These are phyloP conservation scores for Belgica antarctica DNA, from an alignment of 2,888 invertebrate species.

Conservation along the genomic window DNA sequence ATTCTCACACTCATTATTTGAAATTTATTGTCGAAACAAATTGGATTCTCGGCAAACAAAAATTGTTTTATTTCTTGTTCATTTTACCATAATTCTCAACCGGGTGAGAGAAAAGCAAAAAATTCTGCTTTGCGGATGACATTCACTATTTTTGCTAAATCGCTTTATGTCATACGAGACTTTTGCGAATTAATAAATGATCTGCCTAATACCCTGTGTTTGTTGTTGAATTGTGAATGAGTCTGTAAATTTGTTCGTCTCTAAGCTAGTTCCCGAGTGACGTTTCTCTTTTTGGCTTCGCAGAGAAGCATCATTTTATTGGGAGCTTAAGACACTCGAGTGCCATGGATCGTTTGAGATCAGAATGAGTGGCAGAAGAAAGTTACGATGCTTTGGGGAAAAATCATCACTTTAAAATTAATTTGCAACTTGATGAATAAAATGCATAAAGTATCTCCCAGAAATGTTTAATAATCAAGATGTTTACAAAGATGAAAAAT, in stretches of 20 bases:
- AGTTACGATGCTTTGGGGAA: neutral
- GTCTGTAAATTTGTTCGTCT: slow-evolving; percentile 9
- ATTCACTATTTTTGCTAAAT: neutral
- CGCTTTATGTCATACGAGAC: neutral
- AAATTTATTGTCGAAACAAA: neutral
- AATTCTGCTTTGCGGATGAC: neutral
- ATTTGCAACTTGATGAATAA: too few relatives aligned
- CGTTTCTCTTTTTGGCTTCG: neutral
- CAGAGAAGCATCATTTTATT: neutral
- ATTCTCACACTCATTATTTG: neutral
- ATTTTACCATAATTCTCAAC: neutral
- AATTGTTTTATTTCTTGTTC: neutral
- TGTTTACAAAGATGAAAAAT: too few relatives aligned
- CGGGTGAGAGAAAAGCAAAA: too few relatives aligned
- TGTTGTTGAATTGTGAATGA: neutral
- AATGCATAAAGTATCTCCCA: too few relatives aligned
- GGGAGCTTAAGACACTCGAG: neutral
- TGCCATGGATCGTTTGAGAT: neutral
- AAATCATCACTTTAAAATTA: neutral
- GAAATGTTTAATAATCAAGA: too few relatives aligned
- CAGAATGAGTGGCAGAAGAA: neutral
- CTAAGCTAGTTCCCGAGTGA: neutral
- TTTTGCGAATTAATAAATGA: neutral
- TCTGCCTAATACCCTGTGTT: neutral
- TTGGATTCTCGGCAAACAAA: neutral